Conservation (phyloP, 2,113 vertebrate genomes). For the Saccopteryx leptura region DNA sequence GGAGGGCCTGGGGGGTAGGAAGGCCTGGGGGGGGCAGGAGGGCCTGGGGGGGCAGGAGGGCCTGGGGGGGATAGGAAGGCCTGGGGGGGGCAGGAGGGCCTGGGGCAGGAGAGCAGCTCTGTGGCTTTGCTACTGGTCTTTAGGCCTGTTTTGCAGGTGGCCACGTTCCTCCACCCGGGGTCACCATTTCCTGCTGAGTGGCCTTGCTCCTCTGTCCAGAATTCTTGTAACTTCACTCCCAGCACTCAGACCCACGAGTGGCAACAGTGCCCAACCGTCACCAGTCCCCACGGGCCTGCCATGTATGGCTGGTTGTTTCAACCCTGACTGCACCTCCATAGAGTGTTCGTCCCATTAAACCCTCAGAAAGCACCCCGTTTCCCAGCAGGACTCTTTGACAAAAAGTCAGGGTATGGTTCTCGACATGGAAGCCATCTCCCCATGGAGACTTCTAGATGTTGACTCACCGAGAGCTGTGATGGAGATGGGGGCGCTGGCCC, state of each 20-base stretch:
- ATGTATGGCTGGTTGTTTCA: not conserved
- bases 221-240: not conserved
- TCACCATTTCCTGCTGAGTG: not conserved
- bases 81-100: not conserved
- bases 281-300: not conserved
- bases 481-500: constrained; percentile 88
- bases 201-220: not conserved
- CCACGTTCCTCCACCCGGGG: not conserved
- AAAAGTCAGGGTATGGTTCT: not conserved
- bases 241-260: not conserved
- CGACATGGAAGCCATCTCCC: fast-evolving
- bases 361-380: not conserved
- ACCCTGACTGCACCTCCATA: fast-evolving
- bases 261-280: not conserved
- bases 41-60: too few relatives aligned
- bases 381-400: not conserved
- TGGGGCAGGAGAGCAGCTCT: not conserved
- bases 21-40: too few relatives aligned
- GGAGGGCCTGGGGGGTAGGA: too few relatives aligned
- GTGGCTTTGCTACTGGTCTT: not conserved
- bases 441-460: fast-evolving
- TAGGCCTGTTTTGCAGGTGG: not conserved
- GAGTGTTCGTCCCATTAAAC: not conserved
- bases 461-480: constrained; percentile 96
- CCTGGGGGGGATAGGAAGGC: too few relatives aligned